phyloP scores from a whole-genome alignment of 2,113 vertebrate species.

The Charadrius vociferus region DNA sequence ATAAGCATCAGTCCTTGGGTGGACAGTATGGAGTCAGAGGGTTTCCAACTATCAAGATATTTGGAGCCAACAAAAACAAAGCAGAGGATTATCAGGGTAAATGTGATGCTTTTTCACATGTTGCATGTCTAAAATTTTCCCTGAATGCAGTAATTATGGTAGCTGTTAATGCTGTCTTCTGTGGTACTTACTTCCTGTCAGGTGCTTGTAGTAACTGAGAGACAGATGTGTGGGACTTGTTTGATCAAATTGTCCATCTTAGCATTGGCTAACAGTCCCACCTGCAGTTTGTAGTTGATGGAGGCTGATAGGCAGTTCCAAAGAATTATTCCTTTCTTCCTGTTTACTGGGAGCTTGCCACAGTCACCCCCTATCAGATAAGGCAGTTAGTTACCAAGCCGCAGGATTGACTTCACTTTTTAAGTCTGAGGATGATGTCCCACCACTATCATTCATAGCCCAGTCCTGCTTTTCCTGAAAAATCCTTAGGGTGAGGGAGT shows the following conservation, averaged over 20 bases:
- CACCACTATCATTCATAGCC: background rate
- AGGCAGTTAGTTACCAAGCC: too few relatives aligned
- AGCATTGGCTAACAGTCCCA: background rate
- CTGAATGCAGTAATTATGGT: background rate
- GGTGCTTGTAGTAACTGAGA: background rate
- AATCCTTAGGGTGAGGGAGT: background rate
- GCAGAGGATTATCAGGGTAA: slow-evolving; percentile 96
- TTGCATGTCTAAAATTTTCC: background rate
- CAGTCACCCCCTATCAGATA: background rate
- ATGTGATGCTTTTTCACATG: background rate
- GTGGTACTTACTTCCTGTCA: background rate
- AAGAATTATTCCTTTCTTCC: background rate
- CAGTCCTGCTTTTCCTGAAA: background rate
- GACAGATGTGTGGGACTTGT: background rate
- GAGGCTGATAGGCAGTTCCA: background rate
- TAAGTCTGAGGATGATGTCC: background rate
- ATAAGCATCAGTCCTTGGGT: slow-evolving; percentile 91
- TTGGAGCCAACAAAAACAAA: slow-evolving; percentile 93
- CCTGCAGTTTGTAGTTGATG: background rate
- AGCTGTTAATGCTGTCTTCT: background rate
- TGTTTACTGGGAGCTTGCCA: background rate
- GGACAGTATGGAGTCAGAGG: slow-evolving; percentile 92
- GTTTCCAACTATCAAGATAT: slow-evolving; percentile 97
- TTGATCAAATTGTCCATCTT: background rate
- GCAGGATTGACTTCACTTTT: too few relatives aligned